Evolutionary conservation across 2,888 invertebrate genomes (phyloP), one percentile per base, ranked within the genome.

Genomic region (Atherix ibis): DNA sequence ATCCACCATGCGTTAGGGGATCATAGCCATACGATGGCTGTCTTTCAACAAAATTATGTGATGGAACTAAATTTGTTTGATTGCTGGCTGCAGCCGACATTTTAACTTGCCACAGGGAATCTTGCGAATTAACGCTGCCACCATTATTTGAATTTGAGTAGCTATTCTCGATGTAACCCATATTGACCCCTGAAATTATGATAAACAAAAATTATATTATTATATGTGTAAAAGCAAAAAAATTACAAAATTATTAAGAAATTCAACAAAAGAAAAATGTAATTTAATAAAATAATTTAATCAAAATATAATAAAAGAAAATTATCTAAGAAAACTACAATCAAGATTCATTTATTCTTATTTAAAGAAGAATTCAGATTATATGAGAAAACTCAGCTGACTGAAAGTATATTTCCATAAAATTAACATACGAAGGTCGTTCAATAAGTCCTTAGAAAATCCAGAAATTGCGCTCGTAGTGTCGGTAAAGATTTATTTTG

Each of bases 41-140:
- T 34, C 73, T 63, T 46, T 76, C 76, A 37, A 73, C 66, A 49
- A 71, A 69, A 52, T 70, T 65, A 43, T 68, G 67, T 38, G 70
- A 66, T 38, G 67, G 67, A 41, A 68, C 53, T 40, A 67, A 63
- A 52, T 72, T 74, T 34, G 72, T 74, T 34, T 73, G 74, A 45
- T 72, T 72, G 48, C 74, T 76, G 9, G 71, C 68, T 8, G 71
- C 69, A n/a, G 79, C 81, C 2, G 80, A 81, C 72, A 81, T 81
- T 63, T 89, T 89, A 72, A 88, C 80, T 63, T 88, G 88, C 89
- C 91, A 88, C 50, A 91, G 64, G 25, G 89, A 89, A 59, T 89
- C 88, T 61, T 89, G 89, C 4, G 88, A 89, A 65, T 91, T 88
- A 37, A 89, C 88, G 49, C 88, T 88, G 45, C 89, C 89, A n/a